Evolutionary conservation across 2,797 vertebrate genomes (phyloP).

Genomic region (Sebastolobus alascanus): DNA sequence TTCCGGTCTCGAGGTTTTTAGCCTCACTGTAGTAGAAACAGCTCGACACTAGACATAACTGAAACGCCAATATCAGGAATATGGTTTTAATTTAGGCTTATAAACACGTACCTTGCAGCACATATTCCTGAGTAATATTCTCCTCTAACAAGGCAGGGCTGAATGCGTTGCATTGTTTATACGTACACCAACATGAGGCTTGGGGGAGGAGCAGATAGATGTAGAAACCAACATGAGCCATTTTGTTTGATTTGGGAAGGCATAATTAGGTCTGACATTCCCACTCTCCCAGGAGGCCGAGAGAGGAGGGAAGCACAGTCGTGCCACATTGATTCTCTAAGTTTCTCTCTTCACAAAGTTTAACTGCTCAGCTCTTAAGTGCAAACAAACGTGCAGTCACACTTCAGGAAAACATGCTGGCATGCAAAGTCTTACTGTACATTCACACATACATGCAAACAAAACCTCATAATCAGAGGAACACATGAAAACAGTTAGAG

Average conservation of each 20-base stretch:
- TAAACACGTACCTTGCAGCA: not conserved
- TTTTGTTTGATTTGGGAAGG: slow-evolving; percentile 64
- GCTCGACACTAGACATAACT: not conserved
- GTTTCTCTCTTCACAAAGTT: slow-evolving; percentile 51
- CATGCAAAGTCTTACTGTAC: slow-evolving; percentile 11
- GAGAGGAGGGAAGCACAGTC: slow-evolving; percentile 30
- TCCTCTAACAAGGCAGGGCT: slow-evolving; percentile 1
- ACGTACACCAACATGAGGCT: slow-evolving; percentile 8
- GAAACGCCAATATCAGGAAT: not conserved
- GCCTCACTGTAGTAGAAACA: not conserved
- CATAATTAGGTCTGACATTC: slow-evolving; percentile 64
- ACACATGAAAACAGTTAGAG: not conserved
- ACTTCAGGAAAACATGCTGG: slow-evolving; percentile 21
- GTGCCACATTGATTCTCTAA: slow-evolving; percentile 52
- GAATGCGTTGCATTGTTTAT: slow-evolving; percentile 23
- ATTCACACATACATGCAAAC: not conserved
- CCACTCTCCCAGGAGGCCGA: slow-evolving; percentile 49
- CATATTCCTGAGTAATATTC: not conserved
- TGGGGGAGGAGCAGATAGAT: slow-evolving; percentile 36
- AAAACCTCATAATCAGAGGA: slow-evolving; percentile 4
- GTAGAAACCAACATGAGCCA: slow-evolving; percentile 53
- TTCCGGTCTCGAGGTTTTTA: not conserved
- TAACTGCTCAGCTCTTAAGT: slow-evolving; percentile 41
- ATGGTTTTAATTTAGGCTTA: not conserved
- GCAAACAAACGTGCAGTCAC: slow-evolving; percentile 54